Evolutionary conservation across 2,888 invertebrate species (phyloP).

Genomic region (Drosophila leonis): DNA sequence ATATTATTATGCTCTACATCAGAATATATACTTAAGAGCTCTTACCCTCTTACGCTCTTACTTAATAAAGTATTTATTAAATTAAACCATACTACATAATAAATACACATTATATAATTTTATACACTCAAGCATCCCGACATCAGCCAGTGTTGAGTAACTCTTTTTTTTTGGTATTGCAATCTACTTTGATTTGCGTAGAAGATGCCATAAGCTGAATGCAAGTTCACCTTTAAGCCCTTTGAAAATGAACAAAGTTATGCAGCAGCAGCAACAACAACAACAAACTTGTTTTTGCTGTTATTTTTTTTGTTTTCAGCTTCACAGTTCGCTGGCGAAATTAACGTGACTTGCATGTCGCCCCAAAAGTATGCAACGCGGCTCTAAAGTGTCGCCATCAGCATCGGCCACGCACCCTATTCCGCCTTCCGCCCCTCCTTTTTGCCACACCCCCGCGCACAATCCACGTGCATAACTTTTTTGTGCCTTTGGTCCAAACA

Average conservation of each 20-base stretch:
- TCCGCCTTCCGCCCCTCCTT: not conserved
- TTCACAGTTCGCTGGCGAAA: slow-evolving; percentile 72
- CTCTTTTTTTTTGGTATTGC: not conserved
- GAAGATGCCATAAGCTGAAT: slow-evolving; percentile 26
- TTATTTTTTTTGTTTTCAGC: slow-evolving; percentile 49
- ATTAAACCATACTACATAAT: too few species aligned
- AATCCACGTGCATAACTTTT: slow-evolving; percentile 43
- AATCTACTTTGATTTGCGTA: slow-evolving; percentile 25
- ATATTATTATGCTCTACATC: too few species aligned
- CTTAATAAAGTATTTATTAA: too few species aligned
- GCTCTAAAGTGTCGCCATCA: slow-evolving; percentile 74
- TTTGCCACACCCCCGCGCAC: not conserved
- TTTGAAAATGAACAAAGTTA: slow-evolving; percentile 72
- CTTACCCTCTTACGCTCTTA: too few species aligned
- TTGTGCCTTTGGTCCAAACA: slow-evolving; percentile 44
- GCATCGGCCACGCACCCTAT: slow-evolving; percentile 25
- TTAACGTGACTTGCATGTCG: slow-evolving; percentile 79
- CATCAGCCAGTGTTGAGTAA: not conserved
- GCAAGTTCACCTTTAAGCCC: slow-evolving; percentile 63
- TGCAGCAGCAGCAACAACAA: slow-evolving; percentile 21
- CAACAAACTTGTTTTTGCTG: slow-evolving; percentile 24
- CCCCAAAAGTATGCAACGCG: slow-evolving; percentile 74
- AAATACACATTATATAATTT: not conserved
- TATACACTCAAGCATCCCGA: too few species aligned
- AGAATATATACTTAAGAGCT: too few species aligned